Conservation (phyloP, 2,113 vertebrate genomes). For the Ardeotis arabs region DNA sequence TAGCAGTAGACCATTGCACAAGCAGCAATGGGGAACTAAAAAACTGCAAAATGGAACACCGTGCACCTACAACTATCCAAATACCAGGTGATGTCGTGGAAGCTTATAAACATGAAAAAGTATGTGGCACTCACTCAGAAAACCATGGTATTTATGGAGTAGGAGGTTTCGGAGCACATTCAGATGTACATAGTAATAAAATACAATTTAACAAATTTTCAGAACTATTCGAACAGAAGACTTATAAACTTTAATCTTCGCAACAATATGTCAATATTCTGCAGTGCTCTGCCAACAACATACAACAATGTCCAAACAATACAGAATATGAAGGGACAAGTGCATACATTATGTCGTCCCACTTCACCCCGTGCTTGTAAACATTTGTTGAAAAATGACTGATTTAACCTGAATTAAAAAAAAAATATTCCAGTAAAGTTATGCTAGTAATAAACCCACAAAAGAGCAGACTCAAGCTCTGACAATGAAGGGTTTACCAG, state of each 20-base stretch:
- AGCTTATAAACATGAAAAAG: neutral
- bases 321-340: neutral
- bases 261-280: neutral
- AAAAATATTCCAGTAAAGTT: neutral
- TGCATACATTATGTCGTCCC: neutral
- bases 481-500: neutral
- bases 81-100: neutral
- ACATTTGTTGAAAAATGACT: neutral
- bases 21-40: neutral
- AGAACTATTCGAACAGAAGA: neutral
- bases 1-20: neutral
- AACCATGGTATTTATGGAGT: neutral
- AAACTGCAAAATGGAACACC: neutral
- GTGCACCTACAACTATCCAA: neutral
- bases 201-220: neutral
- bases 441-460: fast-evolving
- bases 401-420: neutral
- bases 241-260: constrained; percentile 4
- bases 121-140: neutral
- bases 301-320: neutral
- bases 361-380: neutral
- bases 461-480: neutral
- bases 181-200: neutral
- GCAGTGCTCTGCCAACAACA: neutral
- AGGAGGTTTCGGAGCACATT: neutral